A percentile compares a stretch with the other conserved stretches of the same genome.
These are phyloP conservation scores for Monomorium pharaonis DNA, from an alignment of 1,140 invertebrate species.

Conservation along the genomic window DNA sequence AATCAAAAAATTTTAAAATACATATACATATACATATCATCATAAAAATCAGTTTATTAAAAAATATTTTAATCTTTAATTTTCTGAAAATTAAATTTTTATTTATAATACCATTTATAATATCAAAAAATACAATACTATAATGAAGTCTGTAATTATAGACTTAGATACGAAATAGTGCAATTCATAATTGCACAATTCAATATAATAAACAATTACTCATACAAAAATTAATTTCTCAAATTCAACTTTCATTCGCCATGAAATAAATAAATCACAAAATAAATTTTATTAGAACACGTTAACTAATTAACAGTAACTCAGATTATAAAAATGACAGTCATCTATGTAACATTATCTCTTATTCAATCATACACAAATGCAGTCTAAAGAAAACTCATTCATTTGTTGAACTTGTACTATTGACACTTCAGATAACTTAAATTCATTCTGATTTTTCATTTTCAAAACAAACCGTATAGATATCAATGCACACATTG, in stretches of 20 bases:
- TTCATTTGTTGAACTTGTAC: neutral
- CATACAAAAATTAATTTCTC: conserved; percentile 9
- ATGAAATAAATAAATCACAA: neutral
- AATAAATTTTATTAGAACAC: neutral
- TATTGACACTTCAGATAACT: neutral
- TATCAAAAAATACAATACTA: neutral
- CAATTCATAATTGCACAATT: neutral
- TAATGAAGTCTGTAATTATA: neutral
- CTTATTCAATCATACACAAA: neutral
- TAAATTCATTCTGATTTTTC: neutral
- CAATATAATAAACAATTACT: conserved; percentile 1
- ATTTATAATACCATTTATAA: too few relatives aligned
- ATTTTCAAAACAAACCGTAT: neutral
- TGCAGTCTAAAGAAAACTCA: too few relatives aligned
- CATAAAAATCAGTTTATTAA: neutral
- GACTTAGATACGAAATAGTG: neutral
- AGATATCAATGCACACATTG: neutral
- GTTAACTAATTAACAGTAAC: neutral
- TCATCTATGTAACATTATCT: neutral
- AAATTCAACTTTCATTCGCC: neutral
- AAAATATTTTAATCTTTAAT: neutral
- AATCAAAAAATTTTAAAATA: conserved; percentile 1
- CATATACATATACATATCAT: neutral
- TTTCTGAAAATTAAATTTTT: neutral
- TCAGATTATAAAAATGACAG: neutral